phyloP scores from a whole-genome alignment of 2,888 invertebrate genomes.

The Gortyna flavago region DNA sequence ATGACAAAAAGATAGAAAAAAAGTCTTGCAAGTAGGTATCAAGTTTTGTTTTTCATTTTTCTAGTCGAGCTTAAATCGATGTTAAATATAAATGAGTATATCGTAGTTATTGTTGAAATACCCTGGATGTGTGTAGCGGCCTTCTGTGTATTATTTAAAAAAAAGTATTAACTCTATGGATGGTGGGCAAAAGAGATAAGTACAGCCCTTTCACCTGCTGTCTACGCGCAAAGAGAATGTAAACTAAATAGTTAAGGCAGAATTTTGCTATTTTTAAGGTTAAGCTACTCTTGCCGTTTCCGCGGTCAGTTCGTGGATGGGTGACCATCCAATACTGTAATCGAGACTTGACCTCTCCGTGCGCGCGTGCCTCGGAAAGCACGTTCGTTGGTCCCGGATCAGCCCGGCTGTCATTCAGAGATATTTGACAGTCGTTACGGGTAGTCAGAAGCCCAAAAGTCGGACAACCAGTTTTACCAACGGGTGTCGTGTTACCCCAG shows the following conservation, averaged over 20 bases:
- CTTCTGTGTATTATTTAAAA: conserved; percentile 54
- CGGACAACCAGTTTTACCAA: neutral
- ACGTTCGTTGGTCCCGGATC: neutral
- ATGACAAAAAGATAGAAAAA: neutral
- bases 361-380: too few species aligned
- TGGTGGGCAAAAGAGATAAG: conserved; percentile 34
- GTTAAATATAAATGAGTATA: conserved; percentile 61
- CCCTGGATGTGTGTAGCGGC: conserved; percentile 65
- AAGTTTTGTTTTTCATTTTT: conserved; percentile 52
- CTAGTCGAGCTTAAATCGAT: conserved; percentile 63
- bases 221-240: too few species aligned
- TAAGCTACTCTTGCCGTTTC: neutral
- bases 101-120: conserved; percentile 61
- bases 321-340: too few species aligned
- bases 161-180: conserved; percentile 8
- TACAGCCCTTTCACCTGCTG: neutral
- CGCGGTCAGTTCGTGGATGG: neutral
- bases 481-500: neutral
- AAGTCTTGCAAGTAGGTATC: neutral
- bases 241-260: too few species aligned
- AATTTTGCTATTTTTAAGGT: neutral
- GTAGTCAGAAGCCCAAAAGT: neutral
- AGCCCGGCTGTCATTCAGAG: neutral
- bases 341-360: neutral
- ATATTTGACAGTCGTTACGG: neutral